Evolutionary conservation across 1,140 invertebrate species (phyloP).

Genomic region (Thalassaphorura encarpata): DNA sequence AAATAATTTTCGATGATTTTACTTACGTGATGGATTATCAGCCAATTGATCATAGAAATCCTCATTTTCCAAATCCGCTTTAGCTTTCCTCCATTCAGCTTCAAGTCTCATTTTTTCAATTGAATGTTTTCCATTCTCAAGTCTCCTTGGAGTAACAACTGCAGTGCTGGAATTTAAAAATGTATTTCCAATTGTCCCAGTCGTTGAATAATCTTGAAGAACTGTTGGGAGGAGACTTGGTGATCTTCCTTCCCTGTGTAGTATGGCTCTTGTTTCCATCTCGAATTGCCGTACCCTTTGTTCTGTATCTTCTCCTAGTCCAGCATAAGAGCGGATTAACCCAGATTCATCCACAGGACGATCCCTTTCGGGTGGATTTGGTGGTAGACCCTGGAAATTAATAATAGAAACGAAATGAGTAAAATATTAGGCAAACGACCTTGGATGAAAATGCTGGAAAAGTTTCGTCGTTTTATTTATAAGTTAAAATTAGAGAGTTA

Average conservation of each 20-base stretch:
- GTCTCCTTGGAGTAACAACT: neutral
- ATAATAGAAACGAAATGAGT: neutral
- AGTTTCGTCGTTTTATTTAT: neutral
- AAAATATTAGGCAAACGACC: no score
- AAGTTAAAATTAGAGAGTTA: neutral
- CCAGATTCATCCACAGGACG: slow-evolving; percentile 28
- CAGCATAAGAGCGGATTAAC: slow-evolving; percentile 28
- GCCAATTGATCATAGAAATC: slow-evolving; percentile 48
- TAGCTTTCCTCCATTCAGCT: slow-evolving; percentile 49
- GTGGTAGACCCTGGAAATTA: slow-evolving; percentile 19
- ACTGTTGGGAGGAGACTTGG: neutral
- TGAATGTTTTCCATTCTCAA: slow-evolving; percentile 28
- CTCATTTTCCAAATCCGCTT: slow-evolving; percentile 53
- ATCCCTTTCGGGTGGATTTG: slow-evolving; percentile 7
- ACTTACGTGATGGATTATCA: slow-evolving; percentile 40
- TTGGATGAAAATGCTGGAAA: no score
- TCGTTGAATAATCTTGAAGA: no score
- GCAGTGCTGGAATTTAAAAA: no score
- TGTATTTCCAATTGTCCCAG: no score
- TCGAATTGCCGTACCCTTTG: slow-evolving; percentile 58
- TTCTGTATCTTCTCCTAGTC: slow-evolving; percentile 40
- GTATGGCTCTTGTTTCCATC: slow-evolving; percentile 56
- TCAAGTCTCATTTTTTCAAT: slow-evolving; percentile 49
- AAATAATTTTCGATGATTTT: slow-evolving; percentile 2
- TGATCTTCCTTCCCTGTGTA: slow-evolving; percentile 40